Percentiles rank a stretch among this genome's conserved stretches.
Evolutionary conservation across 2,888 invertebrate species (phyloP).

Genomic region (Agriotes lineatus): DNA sequence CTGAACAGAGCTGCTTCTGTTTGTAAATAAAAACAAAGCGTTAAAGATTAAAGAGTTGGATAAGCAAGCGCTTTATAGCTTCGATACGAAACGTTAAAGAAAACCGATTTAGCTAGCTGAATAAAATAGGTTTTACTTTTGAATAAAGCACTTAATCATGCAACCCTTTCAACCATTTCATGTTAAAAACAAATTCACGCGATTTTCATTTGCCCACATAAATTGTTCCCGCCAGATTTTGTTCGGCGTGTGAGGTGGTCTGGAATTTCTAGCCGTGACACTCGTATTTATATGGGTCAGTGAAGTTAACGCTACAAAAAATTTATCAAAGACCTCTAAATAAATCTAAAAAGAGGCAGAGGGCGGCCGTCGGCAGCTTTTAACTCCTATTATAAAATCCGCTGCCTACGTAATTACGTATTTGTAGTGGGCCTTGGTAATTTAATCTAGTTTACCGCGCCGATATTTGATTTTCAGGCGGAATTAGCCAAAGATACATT

Average conservation of each 20-base stretch:
- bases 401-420: background rate
- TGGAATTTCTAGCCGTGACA: slow-evolving; percentile 16
- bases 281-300: slow-evolving; percentile 16
- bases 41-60: slow-evolving; percentile 3
- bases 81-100: slow-evolving; percentile 9
- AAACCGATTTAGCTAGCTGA: slow-evolving; percentile 7
- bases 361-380: background rate
- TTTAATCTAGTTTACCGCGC: background rate
- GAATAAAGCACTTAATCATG: slow-evolving; percentile 18
- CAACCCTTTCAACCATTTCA: slow-evolving; percentile 16
- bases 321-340: slow-evolving; percentile 19
- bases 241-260: background rate
- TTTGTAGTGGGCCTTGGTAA: background rate
- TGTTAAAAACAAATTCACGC: slow-evolving; percentile 20
- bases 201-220: slow-evolving; percentile 17
- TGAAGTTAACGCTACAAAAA: slow-evolving; percentile 15
- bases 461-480: too few relatives aligned
- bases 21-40: background rate
- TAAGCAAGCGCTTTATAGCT: slow-evolving; percentile 4
- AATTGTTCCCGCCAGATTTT: slow-evolving; percentile 15
- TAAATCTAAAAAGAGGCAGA: slow-evolving; percentile 9
- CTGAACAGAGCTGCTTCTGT: background rate
- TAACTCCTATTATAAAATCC: slow-evolving; percentile 4
- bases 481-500: too few relatives aligned
- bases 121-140: slow-evolving; percentile 16